Evolutionary conservation across 1,140 invertebrate species (phyloP).

Genomic region (Drosophila auraria): DNA sequence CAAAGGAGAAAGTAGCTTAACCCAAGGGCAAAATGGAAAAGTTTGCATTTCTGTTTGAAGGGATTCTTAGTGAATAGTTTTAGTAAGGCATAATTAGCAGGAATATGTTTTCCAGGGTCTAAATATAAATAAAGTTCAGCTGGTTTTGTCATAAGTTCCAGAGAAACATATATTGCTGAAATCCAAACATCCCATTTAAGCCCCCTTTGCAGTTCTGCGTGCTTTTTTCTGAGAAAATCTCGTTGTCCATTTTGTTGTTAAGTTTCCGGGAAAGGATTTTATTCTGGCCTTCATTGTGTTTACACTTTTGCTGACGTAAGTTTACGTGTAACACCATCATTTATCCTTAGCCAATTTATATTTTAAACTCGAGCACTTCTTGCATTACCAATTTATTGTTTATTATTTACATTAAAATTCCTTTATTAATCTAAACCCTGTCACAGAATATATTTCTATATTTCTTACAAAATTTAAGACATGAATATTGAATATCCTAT

Average conservation of each 20-base stretch:
- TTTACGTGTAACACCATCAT: background rate
- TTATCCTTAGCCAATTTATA: background rate
- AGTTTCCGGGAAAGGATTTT: background rate
- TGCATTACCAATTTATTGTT: background rate
- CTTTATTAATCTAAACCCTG: background rate
- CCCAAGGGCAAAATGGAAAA: slow-evolving; percentile 24
- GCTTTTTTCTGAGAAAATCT: background rate
- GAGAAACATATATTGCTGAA: no score
- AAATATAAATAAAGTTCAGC: no score
- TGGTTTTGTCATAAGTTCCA: no score
- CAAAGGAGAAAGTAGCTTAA: background rate
- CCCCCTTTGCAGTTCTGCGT: no score
- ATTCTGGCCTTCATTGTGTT: background rate
- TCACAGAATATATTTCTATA: background rate
- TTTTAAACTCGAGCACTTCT: background rate
- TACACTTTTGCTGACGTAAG: background rate
- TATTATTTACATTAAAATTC: background rate
- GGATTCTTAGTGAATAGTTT: background rate
- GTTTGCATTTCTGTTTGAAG: slow-evolving; percentile 15
- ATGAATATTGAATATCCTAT: background rate
- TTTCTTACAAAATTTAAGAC: background rate
- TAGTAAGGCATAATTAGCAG: background rate
- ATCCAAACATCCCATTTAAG: no score
- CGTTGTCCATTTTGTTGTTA: background rate
- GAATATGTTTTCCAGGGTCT: background rate